Conservation (phyloP, 37 sponge, comb jelly and placozoan genomes). For the Spongilla lacustris region DNA sequence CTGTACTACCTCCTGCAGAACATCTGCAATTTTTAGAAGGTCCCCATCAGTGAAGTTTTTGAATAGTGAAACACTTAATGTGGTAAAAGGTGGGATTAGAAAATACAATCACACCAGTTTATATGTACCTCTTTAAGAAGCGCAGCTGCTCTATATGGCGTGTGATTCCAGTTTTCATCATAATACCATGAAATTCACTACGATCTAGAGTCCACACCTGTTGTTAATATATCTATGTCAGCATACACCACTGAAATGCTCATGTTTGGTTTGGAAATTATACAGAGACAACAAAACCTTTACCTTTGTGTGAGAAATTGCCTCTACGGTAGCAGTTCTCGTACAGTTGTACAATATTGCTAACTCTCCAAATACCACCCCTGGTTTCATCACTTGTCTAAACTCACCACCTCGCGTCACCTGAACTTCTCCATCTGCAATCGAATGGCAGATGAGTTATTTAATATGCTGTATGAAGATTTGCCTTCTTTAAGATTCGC, state of each 20-base stretch:
- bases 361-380: slow-evolving; percentile 95
- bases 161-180: slow-evolving; percentile 93
- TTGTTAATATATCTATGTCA: background rate
- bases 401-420: slow-evolving; percentile 85
- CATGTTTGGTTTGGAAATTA: background rate
- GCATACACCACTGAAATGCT: background rate
- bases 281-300: background rate
- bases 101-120: too few species aligned
- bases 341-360: slow-evolving; percentile 98
- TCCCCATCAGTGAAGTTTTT: slow-evolving; percentile 59
- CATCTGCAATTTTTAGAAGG: slow-evolving; percentile 87
- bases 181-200: slow-evolving; percentile 88
- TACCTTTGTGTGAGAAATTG: slow-evolving; percentile 73
- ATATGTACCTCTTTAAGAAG: slow-evolving; percentile 82
- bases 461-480: background rate
- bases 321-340: slow-evolving; percentile 88
- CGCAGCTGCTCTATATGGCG: slow-evolving; percentile 78
- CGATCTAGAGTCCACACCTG: slow-evolving; percentile 95
- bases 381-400: slow-evolving; percentile 77
- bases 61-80: slow-evolving; percentile 67
- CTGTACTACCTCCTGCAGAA: slow-evolving; percentile 84
- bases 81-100: too few species aligned
- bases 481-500: too few species aligned
- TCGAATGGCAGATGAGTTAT: too few species aligned
- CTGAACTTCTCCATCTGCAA: slow-evolving; percentile 89